phyloP scores from a whole-genome alignment of 2,888 invertebrate genomes.

The Apodemia zela region DNA sequence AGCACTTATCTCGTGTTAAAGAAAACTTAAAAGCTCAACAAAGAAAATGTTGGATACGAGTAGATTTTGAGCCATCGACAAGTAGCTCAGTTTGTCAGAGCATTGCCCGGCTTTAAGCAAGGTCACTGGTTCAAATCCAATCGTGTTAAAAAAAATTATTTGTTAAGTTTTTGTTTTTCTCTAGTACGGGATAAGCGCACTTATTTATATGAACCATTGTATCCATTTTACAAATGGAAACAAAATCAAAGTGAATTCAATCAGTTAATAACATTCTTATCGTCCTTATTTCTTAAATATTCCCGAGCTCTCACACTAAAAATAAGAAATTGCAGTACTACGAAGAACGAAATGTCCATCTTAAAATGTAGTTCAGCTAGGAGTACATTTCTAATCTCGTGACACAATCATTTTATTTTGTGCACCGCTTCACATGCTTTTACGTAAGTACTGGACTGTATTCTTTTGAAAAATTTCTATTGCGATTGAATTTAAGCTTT shows the following conservation, averaged over 20 bases:
- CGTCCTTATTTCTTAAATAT: neutral
- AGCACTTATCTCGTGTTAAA: too few species aligned
- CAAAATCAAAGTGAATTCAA: neutral
- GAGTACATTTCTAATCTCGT: conserved; percentile 16
- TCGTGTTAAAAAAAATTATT: too few species aligned
- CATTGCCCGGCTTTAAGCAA: too few species aligned
- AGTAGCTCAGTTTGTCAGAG: too few species aligned
- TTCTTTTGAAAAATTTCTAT: conserved; percentile 6
- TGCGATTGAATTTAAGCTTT: conserved; percentile 8
- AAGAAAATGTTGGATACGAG: too few species aligned
- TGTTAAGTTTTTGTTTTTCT: too few species aligned
- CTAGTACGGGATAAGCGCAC: too few species aligned
- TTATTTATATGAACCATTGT: neutral
- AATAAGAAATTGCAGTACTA: conserved; percentile 7
- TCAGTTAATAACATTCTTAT: neutral
- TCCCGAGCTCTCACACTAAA: neutral
- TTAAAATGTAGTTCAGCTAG: conserved; percentile 12
- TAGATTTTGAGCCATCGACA: too few species aligned
- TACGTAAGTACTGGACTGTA: conserved; percentile 13
- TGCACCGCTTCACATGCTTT: conserved; percentile 13
- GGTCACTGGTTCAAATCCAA: too few species aligned
- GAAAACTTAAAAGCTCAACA: too few species aligned
- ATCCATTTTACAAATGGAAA: neutral
- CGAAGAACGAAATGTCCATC: conserved; percentile 1
- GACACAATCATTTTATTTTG: conserved; percentile 16